Base-by-base conservation (phyloP, 1,140 invertebrate species). In the Cherax destructor region DNA sequence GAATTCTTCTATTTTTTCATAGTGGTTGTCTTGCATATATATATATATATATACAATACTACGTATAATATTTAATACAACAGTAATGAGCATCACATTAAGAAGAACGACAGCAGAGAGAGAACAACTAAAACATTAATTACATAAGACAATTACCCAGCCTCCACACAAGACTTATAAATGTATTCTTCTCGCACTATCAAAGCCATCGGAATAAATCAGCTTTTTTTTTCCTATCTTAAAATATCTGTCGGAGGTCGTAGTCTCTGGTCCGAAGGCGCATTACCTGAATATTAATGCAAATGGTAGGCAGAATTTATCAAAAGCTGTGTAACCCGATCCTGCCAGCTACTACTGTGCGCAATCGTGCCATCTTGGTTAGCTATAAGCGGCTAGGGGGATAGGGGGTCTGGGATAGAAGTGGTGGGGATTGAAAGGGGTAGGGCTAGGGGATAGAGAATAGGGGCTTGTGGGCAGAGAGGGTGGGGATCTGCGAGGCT, bases 221-320 rank as follows among this genome's bases (percentile, higher is more conserved):
- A 91, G 81, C 30, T 65, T 80, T 56, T 85, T 61, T 21, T 61
- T 77, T 78, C 41, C 83, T 84, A 79, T 74, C 59, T 77, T 49
- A 56, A 56, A 79, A 56, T 74, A 81, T 84, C 81, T 76, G 61
- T 49, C 47, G 49, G 47, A 24, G 59, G 76, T 72, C 50, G 47
- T 21, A 52, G 83, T 41, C 76, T 50, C 41, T 52, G 83, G 61
- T 61, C 78, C 41, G 69, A 52, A 41, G 52, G 52, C 69, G 30
- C 88, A 91, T 91, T 91, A 86, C 88, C 76, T 91, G 88, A 91
- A 91, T 91, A 86, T 91, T 91, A 91, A 91, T 91, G 88, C 88
- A 91, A 86, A 91, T 86, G 65, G 81, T 84, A 77, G 59, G 88
- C 83, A 91, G 83, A 83, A 91, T 91, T 91, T 83, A 91, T 91